Base-by-base conservation (phyloP, 92 coral and sea anemone species). In the Paramuricea clavata region DNA sequence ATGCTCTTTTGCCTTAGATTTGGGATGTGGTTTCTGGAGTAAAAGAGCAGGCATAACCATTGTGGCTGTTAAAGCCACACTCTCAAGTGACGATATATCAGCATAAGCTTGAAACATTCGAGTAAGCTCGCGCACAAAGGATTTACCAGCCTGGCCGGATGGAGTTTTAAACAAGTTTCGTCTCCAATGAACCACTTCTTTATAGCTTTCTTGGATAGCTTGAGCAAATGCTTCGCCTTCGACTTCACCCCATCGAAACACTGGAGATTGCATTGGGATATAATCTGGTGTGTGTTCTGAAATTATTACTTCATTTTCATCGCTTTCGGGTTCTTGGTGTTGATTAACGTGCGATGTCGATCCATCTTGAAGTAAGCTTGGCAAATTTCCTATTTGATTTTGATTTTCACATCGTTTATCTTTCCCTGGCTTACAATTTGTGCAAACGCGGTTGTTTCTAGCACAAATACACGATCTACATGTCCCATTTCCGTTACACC, bases 1-100 rank as follows among this genome's bases (percentile, higher is more conserved):
- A 23, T 54, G 83, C 23, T 78, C 83, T 39, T 78, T 78, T 57
- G 83, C 62, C 62, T 78, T 78, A n/a, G 68, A 49, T 31, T 78
- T 78, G 31, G 69, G 27, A 78, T 78, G 83, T 27, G 83, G 83
- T 60, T 78, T 78, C 68, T 77, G 83, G 25, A 77, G 68, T 77
- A 77, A 7, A 16, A 77, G 60, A 23, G 65, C 31, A 44, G 57
- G 83, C 83, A 77, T 50, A 34, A 77, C 68, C 49, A 59, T 59
- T 21, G 39, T 32, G 22, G 83, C 67, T 32, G 17, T 31, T 59
- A 77, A 56, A 54, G 43, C 83, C 39, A 49, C 60, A 31, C 44
- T 21, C 68, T 52, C 83, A 52, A 77, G 22, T 26, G 83, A 41
- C 11, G 83, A 77, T 59, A 36, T 50, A 34, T 71, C 73, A 26